Evolutionary conservation across 2,888 invertebrate species (phyloP).

Genomic region (Cryptocephalus primarius): DNA sequence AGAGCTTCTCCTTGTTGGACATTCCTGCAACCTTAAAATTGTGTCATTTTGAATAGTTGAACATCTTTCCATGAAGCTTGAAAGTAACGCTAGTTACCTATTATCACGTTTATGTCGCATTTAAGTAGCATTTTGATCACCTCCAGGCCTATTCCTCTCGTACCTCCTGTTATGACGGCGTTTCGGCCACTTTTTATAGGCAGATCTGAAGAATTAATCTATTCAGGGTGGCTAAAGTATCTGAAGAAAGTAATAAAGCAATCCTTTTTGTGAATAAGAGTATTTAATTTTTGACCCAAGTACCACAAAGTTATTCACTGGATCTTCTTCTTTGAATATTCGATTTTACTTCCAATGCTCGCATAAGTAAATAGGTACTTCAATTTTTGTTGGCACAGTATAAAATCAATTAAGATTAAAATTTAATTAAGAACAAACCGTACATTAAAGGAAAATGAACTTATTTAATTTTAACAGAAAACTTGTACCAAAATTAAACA

Average conservation of each 20-base stretch:
- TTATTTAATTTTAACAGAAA: no score
- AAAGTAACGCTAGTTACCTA: constrained; percentile 42
- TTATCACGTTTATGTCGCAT: constrained; percentile 65
- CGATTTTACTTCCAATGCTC: no score
- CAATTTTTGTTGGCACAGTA: no score
- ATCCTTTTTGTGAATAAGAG: not conserved
- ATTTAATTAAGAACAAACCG: no score
- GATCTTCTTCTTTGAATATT: no score
- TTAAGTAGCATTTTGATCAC: constrained; percentile 64
- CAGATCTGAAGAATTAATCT: constrained; percentile 16
- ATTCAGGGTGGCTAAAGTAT: not conserved
- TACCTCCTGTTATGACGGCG: constrained; percentile 79
- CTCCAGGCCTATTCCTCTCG: constrained; percentile 72
- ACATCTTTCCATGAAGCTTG: not conserved
- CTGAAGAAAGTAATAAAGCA: not conserved
- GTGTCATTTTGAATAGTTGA: no score
- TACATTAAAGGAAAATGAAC: no score
- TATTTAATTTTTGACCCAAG: not conserved
- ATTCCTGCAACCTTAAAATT: constrained; percentile 56
- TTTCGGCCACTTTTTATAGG: constrained; percentile 48
- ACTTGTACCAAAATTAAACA: no score
- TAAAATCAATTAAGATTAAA: no score
- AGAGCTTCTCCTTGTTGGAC: constrained; percentile 43
- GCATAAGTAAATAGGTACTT: no score
- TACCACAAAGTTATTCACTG: no score